Conservation (phyloP, 2,888 invertebrate species). For the Drosophila falleni region DNA sequence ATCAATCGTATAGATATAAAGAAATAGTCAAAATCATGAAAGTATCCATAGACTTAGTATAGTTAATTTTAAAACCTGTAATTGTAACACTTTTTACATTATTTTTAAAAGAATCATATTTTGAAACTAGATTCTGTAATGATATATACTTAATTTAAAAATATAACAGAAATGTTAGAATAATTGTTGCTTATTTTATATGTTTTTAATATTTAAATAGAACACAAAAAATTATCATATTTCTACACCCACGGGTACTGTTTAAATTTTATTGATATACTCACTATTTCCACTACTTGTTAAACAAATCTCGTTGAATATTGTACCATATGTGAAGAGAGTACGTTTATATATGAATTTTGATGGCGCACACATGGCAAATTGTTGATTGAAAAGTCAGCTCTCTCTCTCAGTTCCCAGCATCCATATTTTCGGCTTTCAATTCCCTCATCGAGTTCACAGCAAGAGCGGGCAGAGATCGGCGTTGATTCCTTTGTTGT, state of each 20-base stretch:
- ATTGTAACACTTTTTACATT: too few species aligned
- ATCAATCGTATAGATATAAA: neutral
- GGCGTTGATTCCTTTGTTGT: constrained; percentile 35
- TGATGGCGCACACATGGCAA: constrained; percentile 62
- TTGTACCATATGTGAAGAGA: constrained; percentile 22
- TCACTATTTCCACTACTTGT: neutral
- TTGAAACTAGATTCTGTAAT: too few species aligned
- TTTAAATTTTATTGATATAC: neutral
- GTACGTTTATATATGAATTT: constrained; percentile 35
- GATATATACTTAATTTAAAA: too few species aligned
- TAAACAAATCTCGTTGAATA: constrained; percentile 5
- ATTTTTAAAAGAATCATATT: too few species aligned
- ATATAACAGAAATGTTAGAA: too few species aligned
- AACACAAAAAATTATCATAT: too few species aligned
- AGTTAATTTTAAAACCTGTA: neutral
- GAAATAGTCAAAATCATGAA: neutral
- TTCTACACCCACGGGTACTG: too few species aligned
- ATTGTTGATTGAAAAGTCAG: constrained; percentile 61
- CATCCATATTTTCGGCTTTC: constrained; percentile 4
- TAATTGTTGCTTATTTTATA: too few species aligned
- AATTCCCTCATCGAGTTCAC: constrained; percentile 7
- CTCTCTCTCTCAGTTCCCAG: constrained; percentile 3
- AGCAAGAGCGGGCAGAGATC: constrained; percentile 24
- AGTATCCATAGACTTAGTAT: neutral
- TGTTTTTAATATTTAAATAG: too few species aligned